Percentiles rank a stretch among this genome's conserved stretches.
phyloP scores from a whole-genome alignment of 2,797 vertebrate species.

The Mus spretus region DNA sequence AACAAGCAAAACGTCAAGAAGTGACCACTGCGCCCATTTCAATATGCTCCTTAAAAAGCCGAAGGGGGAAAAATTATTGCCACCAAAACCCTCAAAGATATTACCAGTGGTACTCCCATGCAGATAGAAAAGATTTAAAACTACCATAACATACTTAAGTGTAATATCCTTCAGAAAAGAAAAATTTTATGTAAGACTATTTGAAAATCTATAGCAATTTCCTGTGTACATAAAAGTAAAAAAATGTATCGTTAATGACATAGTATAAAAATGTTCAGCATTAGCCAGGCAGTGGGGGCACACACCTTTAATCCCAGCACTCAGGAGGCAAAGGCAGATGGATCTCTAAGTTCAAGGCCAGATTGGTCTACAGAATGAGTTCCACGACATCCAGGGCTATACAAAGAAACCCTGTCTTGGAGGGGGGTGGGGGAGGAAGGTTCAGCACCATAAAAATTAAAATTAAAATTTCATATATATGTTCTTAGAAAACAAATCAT shows the following conservation, averaged over 20 bases:
- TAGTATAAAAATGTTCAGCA: background rate
- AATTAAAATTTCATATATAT: background rate
- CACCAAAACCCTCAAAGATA: slow-evolving; percentile 23
- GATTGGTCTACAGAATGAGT: background rate
- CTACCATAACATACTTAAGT: slow-evolving; percentile 7
- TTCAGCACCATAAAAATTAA: slow-evolving; percentile 8
- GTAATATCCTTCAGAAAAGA: slow-evolving; percentile 13
- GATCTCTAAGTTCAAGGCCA: background rate
- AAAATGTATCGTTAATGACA: background rate
- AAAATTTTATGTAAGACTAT: background rate
- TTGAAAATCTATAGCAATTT: slow-evolving; percentile 47
- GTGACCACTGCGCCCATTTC: background rate
- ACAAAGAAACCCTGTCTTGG: background rate
- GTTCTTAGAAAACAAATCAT: background rate
- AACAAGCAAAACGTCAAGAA: slow-evolving; percentile 43
- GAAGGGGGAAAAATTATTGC: background rate
- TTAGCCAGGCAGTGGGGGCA: background rate
- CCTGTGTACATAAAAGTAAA: background rate
- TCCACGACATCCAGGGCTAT: background rate
- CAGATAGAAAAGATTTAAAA: slow-evolving; percentile 15
- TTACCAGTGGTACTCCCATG: slow-evolving; percentile 3
- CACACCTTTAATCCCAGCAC: background rate
- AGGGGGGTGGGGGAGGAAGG: no score
- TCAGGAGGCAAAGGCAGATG: background rate
- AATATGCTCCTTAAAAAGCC: background rate